Conservation (phyloP, 2,113 vertebrate genomes). For the Proteles cristata region DNA sequence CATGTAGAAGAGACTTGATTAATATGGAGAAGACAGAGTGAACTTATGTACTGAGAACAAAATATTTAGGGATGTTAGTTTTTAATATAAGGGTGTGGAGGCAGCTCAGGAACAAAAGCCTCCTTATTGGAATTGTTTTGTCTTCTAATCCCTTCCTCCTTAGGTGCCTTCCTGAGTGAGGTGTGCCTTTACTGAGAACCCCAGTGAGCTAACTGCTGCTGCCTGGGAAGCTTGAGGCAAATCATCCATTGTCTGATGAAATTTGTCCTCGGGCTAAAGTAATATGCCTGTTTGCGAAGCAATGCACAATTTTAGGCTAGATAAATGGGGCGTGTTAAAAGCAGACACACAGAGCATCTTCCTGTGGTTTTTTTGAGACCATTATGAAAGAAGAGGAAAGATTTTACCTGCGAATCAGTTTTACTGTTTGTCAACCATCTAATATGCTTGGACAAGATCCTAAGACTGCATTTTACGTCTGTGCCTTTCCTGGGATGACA, state of each 20-base stretch:
- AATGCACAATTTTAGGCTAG: not conserved
- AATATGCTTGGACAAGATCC: not conserved
- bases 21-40: not conserved
- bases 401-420: not conserved
- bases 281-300: not conserved
- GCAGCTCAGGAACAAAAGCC: not conserved
- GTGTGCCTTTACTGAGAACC: not conserved
- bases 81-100: not conserved
- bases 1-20: not conserved
- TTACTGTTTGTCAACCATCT: not conserved
- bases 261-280: slow-evolving; percentile 13
- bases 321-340: not conserved
- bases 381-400: slow-evolving; percentile 1
- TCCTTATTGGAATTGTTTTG: slow-evolving; percentile 3
- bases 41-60: not conserved
- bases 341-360: slow-evolving; percentile 7
- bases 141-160: not conserved
- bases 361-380: slow-evolving; percentile 45
- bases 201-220: not conserved
- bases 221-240: not conserved
- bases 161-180: not conserved
- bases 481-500: not conserved
- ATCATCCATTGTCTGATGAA: not conserved
- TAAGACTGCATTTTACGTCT: not conserved
- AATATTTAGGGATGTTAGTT: not conserved